Evolutionary conservation across 2,797 vertebrate species (phyloP), one percentile per base, ranked within the genome.

Genomic region (Halcyon chelicuti): DNA sequence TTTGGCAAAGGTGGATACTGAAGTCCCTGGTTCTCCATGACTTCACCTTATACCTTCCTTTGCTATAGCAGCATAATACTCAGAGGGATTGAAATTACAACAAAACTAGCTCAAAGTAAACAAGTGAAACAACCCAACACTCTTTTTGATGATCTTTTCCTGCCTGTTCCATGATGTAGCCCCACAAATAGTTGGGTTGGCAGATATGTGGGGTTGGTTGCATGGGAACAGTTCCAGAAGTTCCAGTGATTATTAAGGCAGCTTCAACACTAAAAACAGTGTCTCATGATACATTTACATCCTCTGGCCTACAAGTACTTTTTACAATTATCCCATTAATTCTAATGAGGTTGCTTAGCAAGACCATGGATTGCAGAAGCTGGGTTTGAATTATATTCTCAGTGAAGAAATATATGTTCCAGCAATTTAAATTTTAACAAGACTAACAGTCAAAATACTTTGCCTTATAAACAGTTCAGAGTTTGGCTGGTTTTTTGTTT

Each of bases 331-430:
- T 2, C 1, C 6, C 8, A 67, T 66, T 77, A 86, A 86, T 67
- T 84, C 18, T 76, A 81, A 68, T n/a, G 40, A 52, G 5, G 5
- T 77, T 86, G 33, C 10, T 72, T 28, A 54, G 31, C 16, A 84
- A 84, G 37, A 74, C 3, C 3, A 29, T 21, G 8, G 13, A 8
- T 55, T 81, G 28, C 21, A 18, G 81, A 93, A 84, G 5, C 2
- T 62, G 17, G 2, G 2, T 72, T 75, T 81, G 37, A 88, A 58
- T 62, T 70, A 70, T 17, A 11, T 15, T 40, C 8, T 88, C 13
- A 80, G 7, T 0, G 0, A 84, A 49, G 74, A 14, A 51, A 2
- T 18, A 1, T 28, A 11, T n/a, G 5, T 70, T 89, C 39, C 26
- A 88, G 16, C 3, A 58, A 42, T 16, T 84, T 6, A 0, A n/a